These are phyloP conservation scores for Cygnus olor DNA, from an alignment of 2,797 vertebrate species.

Conservation along the genomic window DNA sequence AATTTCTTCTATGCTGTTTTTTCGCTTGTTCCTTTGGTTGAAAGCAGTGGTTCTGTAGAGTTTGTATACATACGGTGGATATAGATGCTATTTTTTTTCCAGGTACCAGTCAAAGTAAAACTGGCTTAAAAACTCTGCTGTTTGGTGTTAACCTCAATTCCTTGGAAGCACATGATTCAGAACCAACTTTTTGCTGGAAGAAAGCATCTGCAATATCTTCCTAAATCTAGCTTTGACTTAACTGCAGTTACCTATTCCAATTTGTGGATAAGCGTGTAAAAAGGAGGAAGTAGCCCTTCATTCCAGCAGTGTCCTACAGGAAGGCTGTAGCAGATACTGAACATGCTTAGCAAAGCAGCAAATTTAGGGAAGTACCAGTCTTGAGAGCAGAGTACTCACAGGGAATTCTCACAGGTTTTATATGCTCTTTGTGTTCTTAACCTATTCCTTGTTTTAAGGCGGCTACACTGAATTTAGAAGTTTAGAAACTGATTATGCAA, in stretches of 20 bases:
- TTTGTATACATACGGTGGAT: not conserved
- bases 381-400: not conserved
- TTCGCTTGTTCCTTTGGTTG: conserved; percentile 38
- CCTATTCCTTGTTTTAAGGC: too few species aligned
- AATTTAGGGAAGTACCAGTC: not conserved
- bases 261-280: not conserved
- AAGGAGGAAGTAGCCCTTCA: not conserved
- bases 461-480: not conserved
- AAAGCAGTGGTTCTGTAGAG: not conserved
- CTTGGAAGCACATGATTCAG: not conserved
- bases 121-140: not conserved
- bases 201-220: not conserved
- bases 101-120: not conserved
- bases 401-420: not conserved
- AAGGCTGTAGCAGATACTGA: not conserved
- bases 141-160: not conserved
- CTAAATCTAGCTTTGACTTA: not conserved
- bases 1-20: conserved; percentile 69
- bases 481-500: not conserved
- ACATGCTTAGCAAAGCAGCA: not conserved
- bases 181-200: not conserved
- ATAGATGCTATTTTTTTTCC: not conserved
- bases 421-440: not conserved
- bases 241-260: not conserved
- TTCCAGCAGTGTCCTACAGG: not conserved